Percentiles rank a stretch among this genome's conserved stretches.
Evolutionary conservation across 2,888 invertebrate genomes (phyloP).

Genomic region (Drosophila flavopinicola): DNA sequence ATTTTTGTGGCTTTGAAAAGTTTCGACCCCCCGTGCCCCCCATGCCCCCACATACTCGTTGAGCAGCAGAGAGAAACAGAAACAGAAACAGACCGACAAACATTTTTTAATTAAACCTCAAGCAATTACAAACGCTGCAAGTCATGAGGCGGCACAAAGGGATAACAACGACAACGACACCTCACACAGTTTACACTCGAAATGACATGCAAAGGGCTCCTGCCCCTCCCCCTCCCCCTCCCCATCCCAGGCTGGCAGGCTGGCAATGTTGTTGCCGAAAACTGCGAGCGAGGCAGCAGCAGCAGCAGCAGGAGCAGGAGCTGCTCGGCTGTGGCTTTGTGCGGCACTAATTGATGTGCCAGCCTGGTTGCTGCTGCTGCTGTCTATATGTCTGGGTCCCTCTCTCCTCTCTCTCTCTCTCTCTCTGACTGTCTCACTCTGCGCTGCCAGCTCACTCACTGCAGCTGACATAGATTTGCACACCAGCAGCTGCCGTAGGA

Average conservation of each 20-base stretch:
- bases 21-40: constrained; percentile 3
- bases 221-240: too few species aligned
- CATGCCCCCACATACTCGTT: neutral
- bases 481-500: constrained; percentile 13
- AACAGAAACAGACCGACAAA: constrained; percentile 52
- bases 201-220: constrained; percentile 69
- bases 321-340: constrained; percentile 65
- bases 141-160: constrained; percentile 62
- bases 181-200: constrained; percentile 73
- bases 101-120: constrained; percentile 78
- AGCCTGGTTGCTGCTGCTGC: constrained; percentile 42
- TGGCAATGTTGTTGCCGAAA: constrained; percentile 40
- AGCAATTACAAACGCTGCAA: constrained; percentile 72
- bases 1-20: constrained; percentile 24
- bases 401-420: constrained; percentile 26
- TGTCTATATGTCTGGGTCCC: constrained; percentile 30
- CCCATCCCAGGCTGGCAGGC: too few species aligned
- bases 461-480: constrained; percentile 60
- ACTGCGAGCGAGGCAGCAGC: constrained; percentile 18
- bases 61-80: constrained; percentile 25
- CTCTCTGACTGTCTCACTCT: constrained; percentile 28
- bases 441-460: constrained; percentile 16
- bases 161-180: constrained; percentile 51
- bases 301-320: constrained; percentile 5
- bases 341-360: constrained; percentile 75